Conservation (phyloP, 2,113 vertebrate genomes). For the Ceyx cyanopectus region DNA sequence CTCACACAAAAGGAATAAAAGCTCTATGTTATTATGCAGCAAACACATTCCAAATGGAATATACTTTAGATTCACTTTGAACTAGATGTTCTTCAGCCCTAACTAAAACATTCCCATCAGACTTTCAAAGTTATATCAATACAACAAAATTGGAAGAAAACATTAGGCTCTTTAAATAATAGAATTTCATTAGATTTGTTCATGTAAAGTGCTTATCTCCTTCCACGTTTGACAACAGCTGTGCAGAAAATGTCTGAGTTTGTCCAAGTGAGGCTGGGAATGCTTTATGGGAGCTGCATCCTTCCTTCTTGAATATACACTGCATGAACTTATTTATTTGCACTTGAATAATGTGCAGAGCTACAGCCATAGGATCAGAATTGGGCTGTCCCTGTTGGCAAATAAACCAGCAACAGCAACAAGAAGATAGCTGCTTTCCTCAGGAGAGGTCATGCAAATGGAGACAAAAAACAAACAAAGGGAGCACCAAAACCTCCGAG, state of each 20-base stretch:
- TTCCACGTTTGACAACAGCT: background rate
- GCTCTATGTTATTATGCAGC: background rate
- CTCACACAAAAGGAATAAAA: background rate
- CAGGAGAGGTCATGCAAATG: background rate
- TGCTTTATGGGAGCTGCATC: background rate
- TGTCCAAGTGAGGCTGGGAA: background rate
- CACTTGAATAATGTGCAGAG: background rate
- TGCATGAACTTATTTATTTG: background rate
- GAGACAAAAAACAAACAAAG: background rate
- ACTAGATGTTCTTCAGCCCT: background rate
- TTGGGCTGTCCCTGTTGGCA: background rate
- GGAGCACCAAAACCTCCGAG: background rate
- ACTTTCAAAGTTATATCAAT: background rate
- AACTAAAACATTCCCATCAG: background rate
- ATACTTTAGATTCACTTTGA: background rate
- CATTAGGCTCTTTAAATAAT: background rate
- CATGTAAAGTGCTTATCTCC: background rate
- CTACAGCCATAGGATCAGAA: background rate
- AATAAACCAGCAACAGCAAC: background rate
- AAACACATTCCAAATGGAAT: background rate
- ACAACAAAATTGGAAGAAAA: background rate
- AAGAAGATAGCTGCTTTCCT: background rate
- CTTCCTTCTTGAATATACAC: background rate
- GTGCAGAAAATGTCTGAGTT: background rate
- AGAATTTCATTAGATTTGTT: background rate